Percentiles rank a stretch among this genome's conserved stretches.
These are phyloP conservation scores for Lithodes maja DNA, from an alignment of 2,888 invertebrate species.

Conservation along the genomic window DNA sequence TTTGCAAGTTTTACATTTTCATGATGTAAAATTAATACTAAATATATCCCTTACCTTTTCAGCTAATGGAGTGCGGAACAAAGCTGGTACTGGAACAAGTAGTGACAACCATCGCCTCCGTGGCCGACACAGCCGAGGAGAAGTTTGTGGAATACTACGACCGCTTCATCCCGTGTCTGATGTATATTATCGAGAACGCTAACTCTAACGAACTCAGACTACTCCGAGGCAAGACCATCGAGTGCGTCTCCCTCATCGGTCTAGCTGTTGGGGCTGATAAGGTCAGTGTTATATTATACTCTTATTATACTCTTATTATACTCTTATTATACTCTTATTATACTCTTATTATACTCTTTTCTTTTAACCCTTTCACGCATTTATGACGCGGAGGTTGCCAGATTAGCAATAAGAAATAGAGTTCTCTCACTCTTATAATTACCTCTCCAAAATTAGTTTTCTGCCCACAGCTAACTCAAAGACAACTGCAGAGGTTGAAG, in stretches of 20 bases:
- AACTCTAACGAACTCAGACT: conserved; percentile 90
- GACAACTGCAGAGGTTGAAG: too few relatives aligned
- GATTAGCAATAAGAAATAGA: too few relatives aligned
- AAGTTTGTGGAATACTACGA: conserved; percentile 97
- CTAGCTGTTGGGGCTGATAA: conserved; percentile 76
- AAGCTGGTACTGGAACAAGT: conserved; percentile 98
- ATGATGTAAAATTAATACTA: too few relatives aligned
- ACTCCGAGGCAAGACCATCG: conserved; percentile 97
- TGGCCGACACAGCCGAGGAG: conserved; percentile 98
- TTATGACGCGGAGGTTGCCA: too few relatives aligned
- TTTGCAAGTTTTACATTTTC: too few relatives aligned
- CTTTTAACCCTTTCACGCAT: too few relatives aligned
- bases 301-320: too few relatives aligned
- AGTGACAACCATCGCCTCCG: conserved; percentile 98
- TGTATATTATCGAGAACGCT: conserved; percentile 97
- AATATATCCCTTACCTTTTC: conserved; percentile 54
- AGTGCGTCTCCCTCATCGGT: conserved; percentile 98
- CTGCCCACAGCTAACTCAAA: too few relatives aligned
- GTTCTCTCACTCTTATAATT: too few relatives aligned
- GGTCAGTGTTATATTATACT: conserved; percentile 71
- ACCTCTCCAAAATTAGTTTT: too few relatives aligned
- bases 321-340: too few relatives aligned
- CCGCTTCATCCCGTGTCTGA: conserved; percentile 93
- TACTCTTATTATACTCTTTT: too few relatives aligned
- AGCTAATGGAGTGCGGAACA: conserved; percentile 93